Base-by-base conservation (phyloP, 2,888 invertebrate genomes). In the Tanypteryx hageni region DNA sequence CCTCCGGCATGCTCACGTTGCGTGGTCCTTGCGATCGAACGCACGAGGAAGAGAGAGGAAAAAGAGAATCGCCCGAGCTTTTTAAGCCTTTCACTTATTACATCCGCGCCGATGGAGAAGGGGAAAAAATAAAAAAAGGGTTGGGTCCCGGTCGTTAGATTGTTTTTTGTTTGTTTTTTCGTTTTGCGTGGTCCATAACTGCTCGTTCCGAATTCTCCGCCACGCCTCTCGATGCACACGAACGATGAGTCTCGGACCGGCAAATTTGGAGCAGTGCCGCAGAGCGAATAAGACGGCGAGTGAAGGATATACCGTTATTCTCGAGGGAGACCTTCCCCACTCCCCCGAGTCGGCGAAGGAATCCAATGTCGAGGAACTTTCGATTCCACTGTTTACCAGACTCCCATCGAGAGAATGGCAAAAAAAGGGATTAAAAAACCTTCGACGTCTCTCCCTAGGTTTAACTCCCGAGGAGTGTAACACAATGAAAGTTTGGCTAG, bases 381-480 rank as follows among this genome's bases (percentile, higher is more conserved):
- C 76, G 76, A 76, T 76, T 76, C 13, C 22, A 76, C 76, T 22
- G 76, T 76, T 76, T 76, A 76, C 76, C 76, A 13, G 76, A 27
- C 9, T 76, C 76, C 76, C 44, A 44, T 68, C 68, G 68, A 68
- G 27, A 18, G 27, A 44, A 14, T 27, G 76, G 14, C 27, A 27
- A 76, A 27, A 76, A 76, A 76, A 76, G 5, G 68, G 68, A 11
- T n/a, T 10, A 76, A 10, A 27, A 76, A 76, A 14, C n/a, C 76
- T 76, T 22, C 76, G 27, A 4, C 76, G 27, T 18, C 11, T 76
- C 76, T 76, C 76, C 10, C 44, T 44, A 1, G 44, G 44, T 44
- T 44, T 44, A 44, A 44, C 44, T 44, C 44, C 5, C 5, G 44
- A 44, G 3, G 5, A 44, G 44, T 44, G 44, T 1, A 44, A 44